Percentiles rank a stretch among this genome's conserved stretches.
phyloP scores from a whole-genome alignment of 2,888 invertebrate genomes.

The Chymomyza procnemis region DNA sequence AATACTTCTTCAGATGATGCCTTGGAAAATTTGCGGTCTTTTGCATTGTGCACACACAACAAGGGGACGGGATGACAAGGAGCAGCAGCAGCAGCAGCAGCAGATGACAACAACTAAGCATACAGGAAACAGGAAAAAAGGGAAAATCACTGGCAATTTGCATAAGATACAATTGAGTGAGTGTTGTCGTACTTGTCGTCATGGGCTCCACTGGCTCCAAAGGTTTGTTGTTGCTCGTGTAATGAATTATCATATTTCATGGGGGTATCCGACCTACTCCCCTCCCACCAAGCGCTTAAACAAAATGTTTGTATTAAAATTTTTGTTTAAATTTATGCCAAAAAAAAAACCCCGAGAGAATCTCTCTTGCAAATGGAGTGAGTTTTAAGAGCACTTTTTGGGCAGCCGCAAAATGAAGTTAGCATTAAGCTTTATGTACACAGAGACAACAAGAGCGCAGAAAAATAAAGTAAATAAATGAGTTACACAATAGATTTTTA shows the following conservation, averaged over 20 bases:
- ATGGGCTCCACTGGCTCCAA: neutral
- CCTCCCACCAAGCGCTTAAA: slow-evolving; percentile 9
- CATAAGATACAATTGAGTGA: slow-evolving; percentile 74
- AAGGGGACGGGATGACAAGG: neutral
- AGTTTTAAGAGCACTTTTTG: slow-evolving; percentile 9
- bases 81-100: neutral
- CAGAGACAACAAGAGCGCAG: neutral
- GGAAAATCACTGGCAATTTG: slow-evolving; percentile 73
- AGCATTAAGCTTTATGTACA: slow-evolving; percentile 15
- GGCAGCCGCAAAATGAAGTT: slow-evolving; percentile 15
- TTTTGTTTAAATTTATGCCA: slow-evolving; percentile 34
- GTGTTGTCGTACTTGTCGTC: slow-evolving; percentile 43
- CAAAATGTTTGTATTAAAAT: slow-evolving; percentile 63
- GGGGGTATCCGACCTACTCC: no score
- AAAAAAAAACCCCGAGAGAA: slow-evolving; percentile 21
- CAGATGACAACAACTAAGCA: slow-evolving; percentile 18
- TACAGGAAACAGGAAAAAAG: slow-evolving; percentile 52
- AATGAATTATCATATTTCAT: slow-evolving; percentile 72
- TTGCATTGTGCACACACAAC: neutral
- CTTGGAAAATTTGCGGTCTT: neutral
- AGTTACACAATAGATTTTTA: slow-evolving; percentile 46
- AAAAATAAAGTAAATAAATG: slow-evolving; percentile 42
- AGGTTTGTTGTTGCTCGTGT: slow-evolving; percentile 50
- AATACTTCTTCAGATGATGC: neutral
- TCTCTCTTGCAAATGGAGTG: no score